Evolutionary conservation across 2,888 invertebrate species (phyloP), one percentile per base, ranked within the genome.

Genomic region (Papilio elwesi): DNA sequence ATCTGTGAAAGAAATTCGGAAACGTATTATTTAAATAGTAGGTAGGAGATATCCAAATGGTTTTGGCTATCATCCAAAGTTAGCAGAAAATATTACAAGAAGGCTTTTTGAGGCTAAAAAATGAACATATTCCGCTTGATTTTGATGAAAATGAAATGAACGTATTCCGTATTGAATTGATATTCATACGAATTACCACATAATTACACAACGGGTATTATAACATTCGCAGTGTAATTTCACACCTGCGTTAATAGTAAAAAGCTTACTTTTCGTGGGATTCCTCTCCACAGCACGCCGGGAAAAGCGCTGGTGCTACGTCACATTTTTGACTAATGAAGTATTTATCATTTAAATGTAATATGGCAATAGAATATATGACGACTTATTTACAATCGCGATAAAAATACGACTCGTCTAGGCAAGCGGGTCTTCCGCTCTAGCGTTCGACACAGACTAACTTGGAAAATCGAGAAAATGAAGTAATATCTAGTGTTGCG

Each of bases 381-480:
- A 36, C 62, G 38, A 65, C 13, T 69, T 69, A 68, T 68, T 73
- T 65, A 65, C 55, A 48, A 49, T 55, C 65, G 26, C 68, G 68
- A 65, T 47, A 64, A 49, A 64, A 43, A 57, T 76, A 73, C 62
- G 68, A 71, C 75, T 75, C 66, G 71, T 78, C 62, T 51, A 36
- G 69, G 53, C 49, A 74, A 71, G 79, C 86, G 77, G 77, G 79
- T 81, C 73, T 59, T 47, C 78, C 67, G 71, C 71, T 73, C 79
- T 75, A 79, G 77, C 77, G 85, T 77, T 81, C 82, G 77, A 86
- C 83, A 83, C 85, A 78, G 78, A 91, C 91, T 90, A 85, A 75
- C 76, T 69, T 79, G 80, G 85, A 79, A 85, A 86, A 85, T 81
- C 85, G 83, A 83, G 85, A 88, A 90, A 88, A 86, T 87, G 80